Conservation (phyloP, 2,797 vertebrate genomes). For the Botia kubotai region DNA sequence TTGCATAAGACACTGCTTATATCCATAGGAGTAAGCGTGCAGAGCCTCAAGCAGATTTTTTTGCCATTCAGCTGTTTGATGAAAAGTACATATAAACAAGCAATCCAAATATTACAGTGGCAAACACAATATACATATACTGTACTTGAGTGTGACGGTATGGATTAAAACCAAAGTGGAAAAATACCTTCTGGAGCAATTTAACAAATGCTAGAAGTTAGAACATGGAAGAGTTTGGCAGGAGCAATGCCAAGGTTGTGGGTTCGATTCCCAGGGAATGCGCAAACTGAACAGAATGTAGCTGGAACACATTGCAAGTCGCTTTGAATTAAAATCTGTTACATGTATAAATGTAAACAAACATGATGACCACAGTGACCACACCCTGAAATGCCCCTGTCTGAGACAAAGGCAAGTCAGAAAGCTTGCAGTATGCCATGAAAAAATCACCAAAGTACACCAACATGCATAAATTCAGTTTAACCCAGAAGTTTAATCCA, state of each 20-base stretch:
- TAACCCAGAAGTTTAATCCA: not conserved
- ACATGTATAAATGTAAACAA: not conserved
- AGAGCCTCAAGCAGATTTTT: conserved; percentile 8
- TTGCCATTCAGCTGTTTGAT: not conserved
- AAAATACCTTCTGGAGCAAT: not conserved
- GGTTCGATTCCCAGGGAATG: not conserved
- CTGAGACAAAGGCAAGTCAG: not conserved
- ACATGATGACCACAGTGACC: not conserved
- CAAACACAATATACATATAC: not conserved
- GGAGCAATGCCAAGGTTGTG: not conserved
- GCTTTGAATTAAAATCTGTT: not conserved
- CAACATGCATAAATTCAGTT: not conserved
- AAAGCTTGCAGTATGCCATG: not conserved
- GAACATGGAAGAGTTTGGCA: not conserved
- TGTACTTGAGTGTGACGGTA: not conserved
- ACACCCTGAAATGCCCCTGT: not conserved
- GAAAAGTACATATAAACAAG: not conserved
- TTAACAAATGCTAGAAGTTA: not conserved
- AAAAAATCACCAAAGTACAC: not conserved
- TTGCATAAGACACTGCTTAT: conserved; percentile 72
- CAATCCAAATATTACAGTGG: not conserved
- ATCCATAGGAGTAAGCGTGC: conserved; percentile 58
- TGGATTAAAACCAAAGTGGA: not conserved
- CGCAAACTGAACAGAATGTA: not conserved
- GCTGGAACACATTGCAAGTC: not conserved